A percentile compares a stretch with the other conserved stretches of the same genome.
These are phyloP conservation scores for Drosophila melanosoma DNA, from an alignment of 2,888 invertebrate genomes.

Conservation along the genomic window DNA sequence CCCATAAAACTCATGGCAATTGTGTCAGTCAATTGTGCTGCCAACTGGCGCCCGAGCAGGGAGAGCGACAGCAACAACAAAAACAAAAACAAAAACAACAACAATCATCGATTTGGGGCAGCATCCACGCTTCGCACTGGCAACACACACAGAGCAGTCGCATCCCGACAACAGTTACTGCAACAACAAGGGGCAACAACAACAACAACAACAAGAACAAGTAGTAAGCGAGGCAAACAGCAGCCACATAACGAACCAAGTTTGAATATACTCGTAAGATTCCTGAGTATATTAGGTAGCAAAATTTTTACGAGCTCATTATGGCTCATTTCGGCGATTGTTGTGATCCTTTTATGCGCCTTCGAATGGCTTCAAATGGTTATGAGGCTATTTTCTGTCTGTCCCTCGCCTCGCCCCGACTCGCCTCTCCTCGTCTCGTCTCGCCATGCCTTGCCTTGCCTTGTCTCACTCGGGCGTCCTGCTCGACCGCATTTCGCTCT, in stretches of 20 bases:
- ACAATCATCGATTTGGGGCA: slow-evolving; percentile 40
- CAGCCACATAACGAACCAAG: slow-evolving; percentile 74
- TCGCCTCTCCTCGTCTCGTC: slow-evolving; percentile 2
- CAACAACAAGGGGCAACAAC: slow-evolving; percentile 11
- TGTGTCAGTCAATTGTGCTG: slow-evolving; percentile 25
- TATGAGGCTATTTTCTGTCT: slow-evolving; percentile 83
- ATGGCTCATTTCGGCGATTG: slow-evolving; percentile 86
- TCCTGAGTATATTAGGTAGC: slow-evolving; percentile 85
- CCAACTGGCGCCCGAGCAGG: slow-evolving; percentile 44
- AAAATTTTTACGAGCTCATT: slow-evolving; percentile 86
- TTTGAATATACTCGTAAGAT: slow-evolving; percentile 83
- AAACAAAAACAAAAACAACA: slow-evolving; percentile 10
- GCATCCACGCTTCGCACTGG: slow-evolving; percentile 31
- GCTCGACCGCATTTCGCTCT: slow-evolving; percentile 43
- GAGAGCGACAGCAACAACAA: not conserved
- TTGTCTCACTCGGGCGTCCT: slow-evolving; percentile 32
- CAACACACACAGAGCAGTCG: slow-evolving; percentile 32
- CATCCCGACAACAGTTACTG: slow-evolving; percentile 34
- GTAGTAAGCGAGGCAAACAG: slow-evolving; percentile 4
- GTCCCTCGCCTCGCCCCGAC: slow-evolving; percentile 15
- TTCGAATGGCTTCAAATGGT: slow-evolving; percentile 84
- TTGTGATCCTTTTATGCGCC: slow-evolving; percentile 86
- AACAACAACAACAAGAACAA: not conserved
- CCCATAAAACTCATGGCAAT: slow-evolving; percentile 33
- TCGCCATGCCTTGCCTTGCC: slow-evolving; percentile 43